These are phyloP conservation scores for Lepus townsendii DNA, from an alignment of 2,797 vertebrate species.

Conservation along the genomic window DNA sequence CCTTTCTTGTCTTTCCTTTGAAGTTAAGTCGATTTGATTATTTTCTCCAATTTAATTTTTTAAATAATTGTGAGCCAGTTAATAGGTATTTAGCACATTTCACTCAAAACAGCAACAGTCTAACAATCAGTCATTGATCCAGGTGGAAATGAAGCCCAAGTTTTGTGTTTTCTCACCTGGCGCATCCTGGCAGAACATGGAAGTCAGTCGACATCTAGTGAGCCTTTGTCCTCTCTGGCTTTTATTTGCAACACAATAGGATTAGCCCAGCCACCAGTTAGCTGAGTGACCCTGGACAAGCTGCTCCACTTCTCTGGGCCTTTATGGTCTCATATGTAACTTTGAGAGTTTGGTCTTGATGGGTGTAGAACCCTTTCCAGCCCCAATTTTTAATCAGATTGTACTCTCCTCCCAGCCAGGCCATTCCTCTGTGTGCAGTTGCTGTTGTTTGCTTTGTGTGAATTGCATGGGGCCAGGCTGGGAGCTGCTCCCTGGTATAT, in stretches of 20 bases:
- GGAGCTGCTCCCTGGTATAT: background rate
- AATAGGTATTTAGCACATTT: constrained; percentile 19
- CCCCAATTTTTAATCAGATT: background rate
- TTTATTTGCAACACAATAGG: background rate
- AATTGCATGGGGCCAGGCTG: background rate
- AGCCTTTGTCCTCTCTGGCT: background rate
- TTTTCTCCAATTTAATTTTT: constrained; percentile 2
- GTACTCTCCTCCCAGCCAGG: background rate
- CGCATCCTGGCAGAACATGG: background rate
- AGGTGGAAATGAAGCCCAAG: background rate
- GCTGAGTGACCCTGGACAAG: background rate
- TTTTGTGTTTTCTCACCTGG: constrained; percentile 3
- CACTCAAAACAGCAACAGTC: background rate
- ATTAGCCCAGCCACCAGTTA: background rate
- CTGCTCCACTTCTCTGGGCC: background rate
- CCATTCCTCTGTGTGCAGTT: background rate
- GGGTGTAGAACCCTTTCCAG: background rate
- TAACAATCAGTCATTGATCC: constrained; percentile 11
- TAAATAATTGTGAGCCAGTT: background rate
- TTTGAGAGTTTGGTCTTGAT: background rate
- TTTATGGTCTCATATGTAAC: constrained; percentile 2
- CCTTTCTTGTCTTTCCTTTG: background rate
- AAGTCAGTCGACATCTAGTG: background rate
- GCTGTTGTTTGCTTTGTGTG: background rate
- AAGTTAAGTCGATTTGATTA: constrained; percentile 24